These are phyloP conservation scores for Cyanoliseus patagonus DNA, from an alignment of 2,113 vertebrate genomes.

Conservation along the genomic window DNA sequence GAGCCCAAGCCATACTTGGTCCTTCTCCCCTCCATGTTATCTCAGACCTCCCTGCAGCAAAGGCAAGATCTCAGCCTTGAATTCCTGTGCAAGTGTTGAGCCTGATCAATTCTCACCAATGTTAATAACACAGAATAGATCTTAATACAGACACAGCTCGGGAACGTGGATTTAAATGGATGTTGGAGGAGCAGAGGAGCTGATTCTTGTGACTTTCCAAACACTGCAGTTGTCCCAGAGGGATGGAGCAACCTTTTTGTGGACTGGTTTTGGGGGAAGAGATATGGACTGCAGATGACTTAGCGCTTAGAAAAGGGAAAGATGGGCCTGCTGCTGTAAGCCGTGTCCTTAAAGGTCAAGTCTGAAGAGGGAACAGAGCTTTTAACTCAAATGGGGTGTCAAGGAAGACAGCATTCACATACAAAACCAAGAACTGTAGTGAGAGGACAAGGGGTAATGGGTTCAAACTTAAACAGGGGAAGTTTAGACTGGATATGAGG, in stretches of 20 bases:
- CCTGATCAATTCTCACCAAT: background rate
- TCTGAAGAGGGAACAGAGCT: background rate
- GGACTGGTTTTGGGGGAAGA: background rate
- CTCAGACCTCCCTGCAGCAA: background rate
- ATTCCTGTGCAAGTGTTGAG: background rate
- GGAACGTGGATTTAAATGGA: background rate
- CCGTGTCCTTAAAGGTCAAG: background rate
- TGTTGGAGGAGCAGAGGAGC: background rate
- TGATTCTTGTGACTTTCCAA: background rate
- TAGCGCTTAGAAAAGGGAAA: background rate
- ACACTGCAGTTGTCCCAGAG: background rate
- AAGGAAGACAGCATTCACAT: background rate
- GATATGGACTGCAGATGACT: background rate
- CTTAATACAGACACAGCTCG: background rate
- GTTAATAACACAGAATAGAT: too few relatives aligned
- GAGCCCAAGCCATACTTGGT: background rate
- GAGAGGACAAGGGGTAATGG: too few relatives aligned
- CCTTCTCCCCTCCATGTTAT: background rate
- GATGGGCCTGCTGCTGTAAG: background rate
- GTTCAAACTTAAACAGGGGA: too few relatives aligned
- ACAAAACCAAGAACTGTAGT: background rate
- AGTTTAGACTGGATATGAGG: too few relatives aligned
- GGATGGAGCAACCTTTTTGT: background rate
- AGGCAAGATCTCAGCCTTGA: background rate
- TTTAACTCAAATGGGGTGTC: background rate